phyloP scores from a whole-genome alignment of 2,113 vertebrate species.

The Chrysemys picta region DNA sequence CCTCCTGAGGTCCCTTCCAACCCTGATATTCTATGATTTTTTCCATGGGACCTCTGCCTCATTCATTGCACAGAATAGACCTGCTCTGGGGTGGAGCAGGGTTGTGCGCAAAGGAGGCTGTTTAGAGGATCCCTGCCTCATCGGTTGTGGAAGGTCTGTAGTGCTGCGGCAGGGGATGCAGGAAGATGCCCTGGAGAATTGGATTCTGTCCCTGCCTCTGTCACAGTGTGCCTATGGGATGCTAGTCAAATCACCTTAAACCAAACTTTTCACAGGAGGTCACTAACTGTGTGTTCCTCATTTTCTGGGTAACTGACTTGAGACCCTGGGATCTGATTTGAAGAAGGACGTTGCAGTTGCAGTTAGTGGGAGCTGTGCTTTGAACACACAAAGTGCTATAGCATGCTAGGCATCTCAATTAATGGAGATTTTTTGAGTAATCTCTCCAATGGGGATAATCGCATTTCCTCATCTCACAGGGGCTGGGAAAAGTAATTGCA shows the following conservation, averaged over 20 bases:
- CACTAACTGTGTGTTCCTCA: background rate
- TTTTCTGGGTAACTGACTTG: background rate
- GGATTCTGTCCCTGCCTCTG: background rate
- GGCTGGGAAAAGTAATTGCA: background rate
- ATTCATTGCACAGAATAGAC: background rate
- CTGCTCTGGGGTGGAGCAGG: background rate
- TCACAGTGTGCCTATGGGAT: background rate
- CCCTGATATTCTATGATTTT: background rate
- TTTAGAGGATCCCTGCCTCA: background rate
- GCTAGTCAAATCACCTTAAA: background rate
- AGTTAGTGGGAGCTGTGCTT: background rate
- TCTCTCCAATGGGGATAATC: background rate
- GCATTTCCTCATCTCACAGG: background rate
- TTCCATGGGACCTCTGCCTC: background rate
- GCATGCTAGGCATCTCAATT: background rate
- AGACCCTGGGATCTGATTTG: background rate
- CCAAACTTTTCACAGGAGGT: background rate
- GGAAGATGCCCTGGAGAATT: background rate
- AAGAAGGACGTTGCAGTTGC: background rate
- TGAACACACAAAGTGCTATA: background rate
- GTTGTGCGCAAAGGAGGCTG: background rate
- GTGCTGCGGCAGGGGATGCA: background rate
- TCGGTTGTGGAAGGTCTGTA: background rate
- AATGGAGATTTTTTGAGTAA: background rate
- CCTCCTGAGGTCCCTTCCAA: no score